Evolutionary conservation across 2,797 vertebrate genomes (phyloP).

Genomic region (Oreochromis mossambicus): DNA sequence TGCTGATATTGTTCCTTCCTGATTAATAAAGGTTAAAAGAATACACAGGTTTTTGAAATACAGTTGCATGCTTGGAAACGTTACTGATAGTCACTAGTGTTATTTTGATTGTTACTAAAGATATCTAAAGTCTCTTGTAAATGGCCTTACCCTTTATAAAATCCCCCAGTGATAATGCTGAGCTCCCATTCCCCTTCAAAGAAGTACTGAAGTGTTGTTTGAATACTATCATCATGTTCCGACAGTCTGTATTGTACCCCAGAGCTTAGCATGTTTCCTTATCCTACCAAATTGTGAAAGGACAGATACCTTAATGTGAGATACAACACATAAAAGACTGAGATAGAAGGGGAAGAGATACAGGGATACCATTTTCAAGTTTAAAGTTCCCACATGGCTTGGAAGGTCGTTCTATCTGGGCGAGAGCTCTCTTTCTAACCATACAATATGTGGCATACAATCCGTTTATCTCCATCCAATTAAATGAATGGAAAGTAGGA

Average conservation of each 20-base stretch:
- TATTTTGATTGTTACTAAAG: not conserved
- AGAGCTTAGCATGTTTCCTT: constrained; percentile 7
- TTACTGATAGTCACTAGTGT: not conserved
- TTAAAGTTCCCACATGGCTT: constrained; percentile 35
- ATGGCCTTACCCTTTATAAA: not conserved
- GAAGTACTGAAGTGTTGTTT: constrained; percentile 1
- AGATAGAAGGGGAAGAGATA: constrained; percentile 34
- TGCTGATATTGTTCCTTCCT: not conserved
- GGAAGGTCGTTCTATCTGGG: constrained; percentile 18
- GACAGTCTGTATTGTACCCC: constrained; percentile 10
- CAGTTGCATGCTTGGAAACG: not conserved
- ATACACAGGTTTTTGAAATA: not conserved
- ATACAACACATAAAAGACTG: constrained; percentile 38
- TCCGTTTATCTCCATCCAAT: constrained; percentile 33
- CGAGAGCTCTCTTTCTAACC: constrained; percentile 18
- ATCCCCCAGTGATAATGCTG: not conserved
- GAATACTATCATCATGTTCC: constrained; percentile 34
- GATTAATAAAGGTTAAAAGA: not conserved
- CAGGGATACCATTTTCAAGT: constrained; percentile 37
- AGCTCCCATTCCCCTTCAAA: constrained; percentile 1
- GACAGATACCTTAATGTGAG: constrained; percentile 25
- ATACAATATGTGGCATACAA: constrained; percentile 17
- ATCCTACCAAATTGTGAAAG: not conserved
- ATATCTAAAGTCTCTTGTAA: not conserved
- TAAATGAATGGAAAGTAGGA: not conserved